Evolutionary conservation across 2,888 invertebrate species (phyloP).

Genomic region (Scrobipalpa atriplicella): DNA sequence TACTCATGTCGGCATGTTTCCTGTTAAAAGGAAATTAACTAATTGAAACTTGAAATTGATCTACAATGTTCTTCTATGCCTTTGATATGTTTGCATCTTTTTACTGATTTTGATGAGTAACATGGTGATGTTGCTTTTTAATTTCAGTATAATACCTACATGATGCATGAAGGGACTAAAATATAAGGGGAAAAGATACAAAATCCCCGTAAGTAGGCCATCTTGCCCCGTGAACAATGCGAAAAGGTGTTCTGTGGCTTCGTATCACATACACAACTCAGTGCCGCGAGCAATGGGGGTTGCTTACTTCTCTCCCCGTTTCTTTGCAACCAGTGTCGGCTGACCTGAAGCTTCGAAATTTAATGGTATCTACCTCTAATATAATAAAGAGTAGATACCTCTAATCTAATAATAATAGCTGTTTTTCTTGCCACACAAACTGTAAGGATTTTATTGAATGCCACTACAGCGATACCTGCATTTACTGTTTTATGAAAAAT

Average conservation of each 20-base stretch:
- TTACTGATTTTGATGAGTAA: no score
- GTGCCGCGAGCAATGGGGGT: slow-evolving; percentile 74
- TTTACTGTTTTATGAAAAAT: no score
- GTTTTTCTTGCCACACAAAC: not conserved
- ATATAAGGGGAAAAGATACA: slow-evolving; percentile 34
- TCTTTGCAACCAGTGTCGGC: slow-evolving; percentile 44
- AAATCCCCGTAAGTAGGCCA: slow-evolving; percentile 45
- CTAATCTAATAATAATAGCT: no score
- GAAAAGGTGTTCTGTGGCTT: slow-evolving; percentile 71
- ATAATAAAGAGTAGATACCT: not conserved
- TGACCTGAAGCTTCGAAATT: not conserved
- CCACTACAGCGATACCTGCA: not conserved
- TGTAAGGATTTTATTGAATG: not conserved
- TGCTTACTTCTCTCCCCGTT: slow-evolving; percentile 63
- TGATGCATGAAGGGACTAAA: no score
- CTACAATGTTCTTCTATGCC: not conserved
- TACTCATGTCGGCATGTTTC: no score
- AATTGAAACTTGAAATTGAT: no score
- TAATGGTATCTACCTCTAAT: not conserved
- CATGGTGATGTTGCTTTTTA: no score
- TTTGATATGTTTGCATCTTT: no score
- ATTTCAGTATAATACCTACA: no score
- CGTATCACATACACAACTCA: slow-evolving; percentile 69
- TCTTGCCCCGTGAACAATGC: slow-evolving; percentile 71
- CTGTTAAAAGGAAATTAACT: no score